Evolutionary conservation across 2,113 vertebrate genomes (phyloP), one percentile per base, ranked within the genome.

Genomic region (Eleginops maclovinus): DNA sequence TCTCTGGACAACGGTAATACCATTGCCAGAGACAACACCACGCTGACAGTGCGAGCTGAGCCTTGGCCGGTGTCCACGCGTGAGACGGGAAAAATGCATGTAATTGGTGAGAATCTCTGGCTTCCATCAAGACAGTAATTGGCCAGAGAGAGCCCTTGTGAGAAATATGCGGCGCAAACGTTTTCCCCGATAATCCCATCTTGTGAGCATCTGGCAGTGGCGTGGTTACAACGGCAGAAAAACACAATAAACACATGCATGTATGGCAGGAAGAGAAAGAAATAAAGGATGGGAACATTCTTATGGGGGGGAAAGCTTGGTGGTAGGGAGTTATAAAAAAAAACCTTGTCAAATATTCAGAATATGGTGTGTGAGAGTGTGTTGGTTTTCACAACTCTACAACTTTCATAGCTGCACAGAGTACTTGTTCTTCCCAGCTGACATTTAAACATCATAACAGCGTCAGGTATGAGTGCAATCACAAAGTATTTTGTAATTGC

Each of bases 71-170:
- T 72, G 36, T 89, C 88, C 90, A 93, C 74, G 72, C 78, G 75
- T 75, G 75, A 85, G 87, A 87, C 75, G 79, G 82, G 84, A 90
- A 92, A 92, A 92, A 93, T 91, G 92, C 91, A 87, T 90, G 90
- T 92, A 88, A 94, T 92, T 92, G 88, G 76, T 90, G 89, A 92
- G 88, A 90, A 91, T 93, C 90, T 93, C 91, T 92, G 91, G 90
- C 82, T 90, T 94, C 91, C 88, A 91, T 88, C 88, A 90, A 82
- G 84, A 88, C 89, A 88, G 88, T 89, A 94, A 92, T 93, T 91
- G 91, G 83, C 78, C 84, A 85, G 83, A 91, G 88, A 91, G 86
- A 90, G 87, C 91, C 85, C 87, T 87, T 87, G 89, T 89, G 91
- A 93, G 89, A 93, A 89, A 90, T 89, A 90, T 93, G 90, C 87